Evolutionary conservation across 2,888 invertebrate genomes (phyloP), one percentile per base, ranked within the genome.

Genomic region (Taphrorychus bicolor): DNA sequence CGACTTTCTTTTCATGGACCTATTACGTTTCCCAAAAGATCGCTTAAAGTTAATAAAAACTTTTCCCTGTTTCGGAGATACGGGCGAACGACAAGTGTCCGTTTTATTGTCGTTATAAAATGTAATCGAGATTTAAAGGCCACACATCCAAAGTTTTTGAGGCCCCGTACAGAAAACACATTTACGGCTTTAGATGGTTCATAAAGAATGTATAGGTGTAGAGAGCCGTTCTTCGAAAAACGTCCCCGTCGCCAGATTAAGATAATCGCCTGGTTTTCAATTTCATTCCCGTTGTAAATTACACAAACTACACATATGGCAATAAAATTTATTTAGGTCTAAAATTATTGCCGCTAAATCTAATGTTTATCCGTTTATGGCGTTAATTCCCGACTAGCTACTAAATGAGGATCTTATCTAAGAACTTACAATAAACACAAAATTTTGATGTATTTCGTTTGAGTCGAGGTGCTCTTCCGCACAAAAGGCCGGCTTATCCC

Each of bases 71-170:
- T 62, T 56, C 61, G 71, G n/a, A 32, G 32, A 32, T 32, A 32
- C n/a, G n/a, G n/a, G 57, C 67, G 68, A 68, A 63, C 66, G 58
- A 69, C 61, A 59, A 63, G 69, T 32, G 66, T 70, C 71, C 71
- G 69, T 73, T 75, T 73, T 73, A 73, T 72, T 72, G 62, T 71
- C 60, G 69, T 73, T 76, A 75, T 73, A 74, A 74, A 76, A 74
- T 75, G 72, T 73, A 71, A 74, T 72, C 70, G 64, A 61, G 62
- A 66, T 63, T 62, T 57, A 41, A 49, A 52, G 64, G 60, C 64
- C 60, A 66, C 64, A 71, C 69, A 66, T 66, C 49, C 45, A 40
- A 51, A 42, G 19, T 59, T 23, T 62, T 62, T 54, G 56, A 48
- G 54, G 56, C 19, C 56, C 48, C 22, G 56, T 52, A 45, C 65